These are phyloP conservation scores for Pseudococcus jackbeardsleyi DNA, from an alignment of 2,888 invertebrate species.

Conservation along the genomic window DNA sequence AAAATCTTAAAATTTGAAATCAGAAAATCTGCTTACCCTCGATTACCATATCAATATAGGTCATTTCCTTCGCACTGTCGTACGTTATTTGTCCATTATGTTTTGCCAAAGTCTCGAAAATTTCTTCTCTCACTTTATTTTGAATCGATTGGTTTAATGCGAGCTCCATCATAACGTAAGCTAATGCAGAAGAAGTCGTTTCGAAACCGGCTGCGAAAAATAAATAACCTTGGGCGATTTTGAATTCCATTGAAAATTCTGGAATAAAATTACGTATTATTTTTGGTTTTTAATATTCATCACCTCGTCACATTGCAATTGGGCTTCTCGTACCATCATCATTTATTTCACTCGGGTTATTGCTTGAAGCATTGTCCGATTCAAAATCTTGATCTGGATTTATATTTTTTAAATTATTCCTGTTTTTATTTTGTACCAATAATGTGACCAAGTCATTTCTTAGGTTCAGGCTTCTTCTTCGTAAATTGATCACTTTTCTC, in stretches of 20 bases:
- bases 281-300: neutral
- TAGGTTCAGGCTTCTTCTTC: neutral
- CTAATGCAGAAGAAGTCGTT: neutral
- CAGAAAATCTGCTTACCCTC: neutral
- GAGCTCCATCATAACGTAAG: neutral
- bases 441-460: neutral
- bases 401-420: neutral
- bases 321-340: neutral
- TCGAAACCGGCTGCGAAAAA: constrained; percentile 19
- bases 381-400: neutral
- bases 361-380: neutral
- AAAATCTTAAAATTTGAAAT: neutral
- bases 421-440: neutral
- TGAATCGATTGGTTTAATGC: neutral
- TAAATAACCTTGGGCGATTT: neutral
- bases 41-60: neutral
- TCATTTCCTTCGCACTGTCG: neutral
- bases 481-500: neutral
- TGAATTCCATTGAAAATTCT: neutral
- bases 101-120: neutral
- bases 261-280: neutral
- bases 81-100: neutral
- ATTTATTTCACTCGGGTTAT: neutral
- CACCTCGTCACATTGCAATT: neutral
- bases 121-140: neutral